Evolutionary conservation across 2,888 invertebrate genomes (phyloP).

Genomic region (Esperia sulphurella): DNA sequence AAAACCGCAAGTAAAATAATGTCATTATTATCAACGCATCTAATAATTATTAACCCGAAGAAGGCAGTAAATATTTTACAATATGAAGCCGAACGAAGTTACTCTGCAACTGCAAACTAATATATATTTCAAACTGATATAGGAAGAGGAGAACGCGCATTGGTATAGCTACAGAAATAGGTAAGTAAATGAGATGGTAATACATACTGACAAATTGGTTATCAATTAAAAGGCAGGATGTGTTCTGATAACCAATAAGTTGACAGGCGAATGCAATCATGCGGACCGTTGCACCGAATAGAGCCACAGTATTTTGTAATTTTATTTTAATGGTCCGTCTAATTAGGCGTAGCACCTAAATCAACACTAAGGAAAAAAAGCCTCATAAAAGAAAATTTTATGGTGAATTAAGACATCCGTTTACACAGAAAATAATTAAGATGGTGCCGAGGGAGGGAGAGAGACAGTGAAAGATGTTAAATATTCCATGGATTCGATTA

Average conservation of each 20-base stretch:
- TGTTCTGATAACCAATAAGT: conserved; percentile 23
- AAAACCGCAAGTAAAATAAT: no score
- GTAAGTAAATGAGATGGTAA: neutral
- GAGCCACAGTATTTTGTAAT: conserved; percentile 24
- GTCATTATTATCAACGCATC: no score
- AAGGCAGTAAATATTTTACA: no score
- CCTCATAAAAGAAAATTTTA: conserved; percentile 39
- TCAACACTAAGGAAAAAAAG: conserved; percentile 39
- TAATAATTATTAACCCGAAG: no score
- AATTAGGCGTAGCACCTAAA: conserved; percentile 56
- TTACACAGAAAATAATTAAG: conserved; percentile 34
- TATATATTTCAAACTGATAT: no score
- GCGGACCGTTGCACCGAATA: conserved; percentile 34
- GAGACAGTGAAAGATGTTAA: neutral
- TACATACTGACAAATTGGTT: neutral
- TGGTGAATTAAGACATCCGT: conserved; percentile 49
- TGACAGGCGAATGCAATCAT: conserved; percentile 28
- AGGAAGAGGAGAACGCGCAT: no score
- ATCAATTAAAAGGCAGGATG: conserved; percentile 35
- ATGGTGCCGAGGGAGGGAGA: conserved; percentile 6
- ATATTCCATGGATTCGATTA: neutral
- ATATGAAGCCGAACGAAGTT: no score
- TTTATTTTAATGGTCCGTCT: conserved; percentile 38
- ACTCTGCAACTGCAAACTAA: no score
- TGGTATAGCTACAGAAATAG: neutral